These are phyloP conservation scores for Phortica okadai DNA, from an alignment of 2,888 invertebrate genomes.

Conservation along the genomic window DNA sequence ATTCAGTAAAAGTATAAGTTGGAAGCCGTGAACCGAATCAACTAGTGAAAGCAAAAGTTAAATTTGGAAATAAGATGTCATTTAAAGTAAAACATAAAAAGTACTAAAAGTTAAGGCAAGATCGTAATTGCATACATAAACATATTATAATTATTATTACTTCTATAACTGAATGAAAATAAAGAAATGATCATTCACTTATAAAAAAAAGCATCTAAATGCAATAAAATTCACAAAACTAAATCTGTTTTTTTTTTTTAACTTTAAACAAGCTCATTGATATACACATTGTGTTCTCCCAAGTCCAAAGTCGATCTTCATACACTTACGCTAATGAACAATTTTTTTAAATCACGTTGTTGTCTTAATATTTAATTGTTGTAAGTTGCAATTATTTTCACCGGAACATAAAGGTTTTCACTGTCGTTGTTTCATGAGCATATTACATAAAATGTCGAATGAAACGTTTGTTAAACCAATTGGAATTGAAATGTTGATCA, in stretches of 20 bases:
- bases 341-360: too few species aligned
- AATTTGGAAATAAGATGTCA: slow-evolving; percentile 18
- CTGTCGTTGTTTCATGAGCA: too few species aligned
- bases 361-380: too few species aligned
- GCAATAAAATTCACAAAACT: slow-evolving; percentile 15
- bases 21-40: neutral
- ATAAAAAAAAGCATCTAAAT: neutral
- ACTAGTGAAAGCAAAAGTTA: neutral
- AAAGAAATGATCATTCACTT: neutral
- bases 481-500: too few species aligned
- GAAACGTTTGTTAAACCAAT: too few species aligned
- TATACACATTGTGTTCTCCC: too few species aligned
- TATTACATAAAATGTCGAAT: too few species aligned
- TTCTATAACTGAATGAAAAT: slow-evolving; percentile 11
- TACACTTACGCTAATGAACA: too few species aligned
- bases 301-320: too few species aligned
- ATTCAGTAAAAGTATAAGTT: neutral
- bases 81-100: slow-evolving; percentile 18
- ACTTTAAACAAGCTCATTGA: too few species aligned
- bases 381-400: too few species aligned
- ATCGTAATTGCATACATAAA: slow-evolving; percentile 22
- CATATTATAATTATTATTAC: slow-evolving; percentile 16
- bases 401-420: too few species aligned
- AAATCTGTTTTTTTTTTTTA: slow-evolving; percentile 16
- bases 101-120: slow-evolving; percentile 1